Evolutionary conservation across 2,797 vertebrate species (phyloP), one percentile per base, ranked within the genome.

Genomic region (Steatocranus sp.): DNA sequence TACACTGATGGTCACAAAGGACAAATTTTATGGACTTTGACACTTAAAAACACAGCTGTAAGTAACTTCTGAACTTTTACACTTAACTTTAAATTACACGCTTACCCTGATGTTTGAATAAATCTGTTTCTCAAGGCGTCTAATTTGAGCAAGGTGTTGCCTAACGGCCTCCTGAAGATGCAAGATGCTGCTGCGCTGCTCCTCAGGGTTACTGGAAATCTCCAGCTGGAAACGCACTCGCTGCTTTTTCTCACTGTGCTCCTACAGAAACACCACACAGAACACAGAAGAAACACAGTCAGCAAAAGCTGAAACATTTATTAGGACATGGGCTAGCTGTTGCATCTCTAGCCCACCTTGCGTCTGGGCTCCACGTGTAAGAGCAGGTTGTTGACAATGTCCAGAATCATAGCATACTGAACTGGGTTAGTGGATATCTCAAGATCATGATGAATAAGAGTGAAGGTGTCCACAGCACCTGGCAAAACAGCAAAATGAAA

Each of bases 381-480:
- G 83, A 99, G 92, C 79, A 99, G 93, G 93, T 99, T 99, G 96
- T 99, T 99, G 87, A 99, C 98, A 0, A 99, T 99, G 89, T 99
- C 99, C 61, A 99, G 95, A 93, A 99, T 99, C 99, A 99, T 99
- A 53, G 98, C 98, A n/a, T 99, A 99, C 91, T 99, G 99, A 1
- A 98, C 98, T 0, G 99, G 99, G 92, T 99, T 99, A 61, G 98
- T 99, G 85, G 98, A 99, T 87, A 99, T 99, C 96, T 99, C 99
- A 75, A 99, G 95, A 86, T 99, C 98, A 0, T 99, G 98, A 90
- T 99, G 99, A 93, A 99, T 99, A 81, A 99, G 97, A 0, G 99
- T 99, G 92, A 99, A 99, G 0, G 98, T 99, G 92, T 99, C 99
- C 81, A 98, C 98, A 76, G 99, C 98, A 49, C 98, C 99, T 99